Percentiles rank a stretch among this genome's conserved stretches.
Evolutionary conservation across 1,140 invertebrate species (phyloP).

Genomic region (Brachystomella parvula): DNA sequence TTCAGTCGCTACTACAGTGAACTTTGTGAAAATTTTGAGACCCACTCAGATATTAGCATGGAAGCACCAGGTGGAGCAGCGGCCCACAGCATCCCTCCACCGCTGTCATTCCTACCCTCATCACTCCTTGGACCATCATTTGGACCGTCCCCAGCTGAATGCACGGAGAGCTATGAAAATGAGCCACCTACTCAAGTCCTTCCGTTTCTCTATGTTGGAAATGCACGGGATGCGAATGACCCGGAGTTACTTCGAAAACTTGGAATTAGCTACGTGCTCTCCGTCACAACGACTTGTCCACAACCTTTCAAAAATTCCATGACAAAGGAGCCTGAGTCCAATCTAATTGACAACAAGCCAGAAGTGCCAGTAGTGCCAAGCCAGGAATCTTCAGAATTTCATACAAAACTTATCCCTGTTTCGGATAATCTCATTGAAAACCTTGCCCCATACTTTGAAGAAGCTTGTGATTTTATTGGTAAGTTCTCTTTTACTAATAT

Average conservation of each 20-base stretch:
- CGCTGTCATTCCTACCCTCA: constrained; percentile 25
- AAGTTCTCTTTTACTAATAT: constrained; percentile 44
- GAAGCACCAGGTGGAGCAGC: constrained; percentile 9
- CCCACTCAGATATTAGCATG: constrained; percentile 34
- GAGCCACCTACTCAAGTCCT: constrained; percentile 53
- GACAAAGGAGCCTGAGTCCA: constrained; percentile 45
- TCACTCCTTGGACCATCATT: constrained; percentile 33
- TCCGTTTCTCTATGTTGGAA: constrained; percentile 80
- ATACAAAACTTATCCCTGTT: constrained; percentile 35
- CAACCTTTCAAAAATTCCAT: constrained; percentile 38
- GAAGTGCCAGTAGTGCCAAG: background rate
- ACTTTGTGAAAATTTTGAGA: constrained; percentile 48
- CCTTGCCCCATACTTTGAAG: constrained; percentile 84
- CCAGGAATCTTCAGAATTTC: constrained; percentile 23
- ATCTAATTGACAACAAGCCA: background rate
- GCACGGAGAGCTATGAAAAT: constrained; percentile 34
- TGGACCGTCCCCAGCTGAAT: constrained; percentile 37
- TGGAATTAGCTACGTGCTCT: constrained; percentile 66
- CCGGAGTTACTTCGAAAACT: constrained; percentile 55
- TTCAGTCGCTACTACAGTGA: constrained; percentile 58
- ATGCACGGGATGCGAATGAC: constrained; percentile 73
- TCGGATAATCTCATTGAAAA: constrained; percentile 78
- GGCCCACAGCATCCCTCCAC: constrained; percentile 14
- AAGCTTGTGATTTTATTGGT: constrained; percentile 86
- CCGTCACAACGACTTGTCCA: constrained; percentile 63